These are phyloP conservation scores for Loxodonta africana DNA, from an alignment of 2,113 vertebrate genomes.

Conservation along the genomic window DNA sequence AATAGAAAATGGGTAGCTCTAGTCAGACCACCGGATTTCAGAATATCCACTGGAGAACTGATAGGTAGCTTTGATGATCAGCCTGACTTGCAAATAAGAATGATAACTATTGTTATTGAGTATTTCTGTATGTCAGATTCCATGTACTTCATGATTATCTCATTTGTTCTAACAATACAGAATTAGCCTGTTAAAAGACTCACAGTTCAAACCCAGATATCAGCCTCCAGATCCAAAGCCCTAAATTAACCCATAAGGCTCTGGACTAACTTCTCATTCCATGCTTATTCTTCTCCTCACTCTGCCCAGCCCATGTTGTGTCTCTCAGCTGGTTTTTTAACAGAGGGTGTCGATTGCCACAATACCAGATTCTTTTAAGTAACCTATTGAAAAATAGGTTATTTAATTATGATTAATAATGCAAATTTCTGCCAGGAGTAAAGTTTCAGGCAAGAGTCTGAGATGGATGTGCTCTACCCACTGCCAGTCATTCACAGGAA, in stretches of 20 bases:
- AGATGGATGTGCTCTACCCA: not conserved
- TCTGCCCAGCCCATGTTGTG: not conserved
- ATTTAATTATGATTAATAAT: constrained; percentile 29
- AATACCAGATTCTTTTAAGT: not conserved
- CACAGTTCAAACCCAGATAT: not conserved
- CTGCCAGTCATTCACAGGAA: not conserved
- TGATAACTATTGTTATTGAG: not conserved
- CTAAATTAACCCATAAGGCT: not conserved
- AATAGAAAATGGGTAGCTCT: not conserved
- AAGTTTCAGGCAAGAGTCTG: not conserved
- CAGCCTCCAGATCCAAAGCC: not conserved
- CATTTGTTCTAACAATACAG: not conserved
- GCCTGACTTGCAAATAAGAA: not conserved
- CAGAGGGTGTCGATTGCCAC: not conserved
- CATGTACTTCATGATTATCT: not conserved
- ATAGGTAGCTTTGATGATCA: not conserved
- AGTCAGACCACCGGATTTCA: not conserved
- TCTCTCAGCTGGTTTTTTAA: not conserved
- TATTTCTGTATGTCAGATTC: not conserved
- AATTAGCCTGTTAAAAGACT: not conserved
- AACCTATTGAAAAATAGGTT: not conserved
- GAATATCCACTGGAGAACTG: not conserved
- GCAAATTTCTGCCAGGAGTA: constrained; percentile 1
- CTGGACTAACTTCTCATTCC: not conserved
- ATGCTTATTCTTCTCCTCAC: not conserved